A percentile compares a stretch with the other conserved stretches of the same genome.
Conservation (phyloP, 2,797 vertebrate genomes). For the Cetoscarus ocellatus region DNA sequence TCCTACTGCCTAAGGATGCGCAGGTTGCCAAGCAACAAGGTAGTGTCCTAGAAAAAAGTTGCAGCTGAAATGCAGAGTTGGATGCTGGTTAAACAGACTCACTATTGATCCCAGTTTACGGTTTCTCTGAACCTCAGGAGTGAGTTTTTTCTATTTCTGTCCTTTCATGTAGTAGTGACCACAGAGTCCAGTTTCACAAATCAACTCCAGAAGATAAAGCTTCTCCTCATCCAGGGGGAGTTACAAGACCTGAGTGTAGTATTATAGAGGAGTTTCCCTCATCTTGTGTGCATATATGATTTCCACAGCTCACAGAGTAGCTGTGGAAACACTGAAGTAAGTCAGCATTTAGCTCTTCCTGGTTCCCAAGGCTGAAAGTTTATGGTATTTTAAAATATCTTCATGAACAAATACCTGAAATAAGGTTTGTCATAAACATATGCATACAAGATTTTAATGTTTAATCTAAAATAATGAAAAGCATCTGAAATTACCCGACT, state of each 20-base stretch:
- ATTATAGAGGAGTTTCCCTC: not conserved
- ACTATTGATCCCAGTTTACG: conserved; percentile 59
- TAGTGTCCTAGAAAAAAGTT: conserved; percentile 82
- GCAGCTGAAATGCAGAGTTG: conserved; percentile 45
- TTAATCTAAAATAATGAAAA: no score
- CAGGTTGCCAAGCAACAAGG: conserved; percentile 85
- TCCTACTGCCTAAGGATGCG: conserved; percentile 71
- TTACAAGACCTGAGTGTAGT: conserved; percentile 16
- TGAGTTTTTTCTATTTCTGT: conserved; percentile 30
- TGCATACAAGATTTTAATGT: no score
- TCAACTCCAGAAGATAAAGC: conserved; percentile 27
- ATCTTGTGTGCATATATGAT: conserved; percentile 1
- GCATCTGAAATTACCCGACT: no score
- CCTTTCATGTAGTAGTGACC: conserved; percentile 15
- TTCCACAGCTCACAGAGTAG: not conserved
- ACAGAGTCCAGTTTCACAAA: conserved; percentile 45
- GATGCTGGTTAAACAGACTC: conserved; percentile 36
- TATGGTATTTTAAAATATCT: no score
- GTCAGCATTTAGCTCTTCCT: no score
- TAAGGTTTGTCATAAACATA: no score
- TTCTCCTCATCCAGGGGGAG: conserved; percentile 17
- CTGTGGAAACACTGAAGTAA: no score
- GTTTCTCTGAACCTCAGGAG: conserved; percentile 34
- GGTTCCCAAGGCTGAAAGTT: no score
- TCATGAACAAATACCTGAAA: no score